A percentile compares a stretch with the other conserved stretches of the same genome.
Conservation (phyloP, 1,140 invertebrate genomes). For the Pemphigus obesinymphae region DNA sequence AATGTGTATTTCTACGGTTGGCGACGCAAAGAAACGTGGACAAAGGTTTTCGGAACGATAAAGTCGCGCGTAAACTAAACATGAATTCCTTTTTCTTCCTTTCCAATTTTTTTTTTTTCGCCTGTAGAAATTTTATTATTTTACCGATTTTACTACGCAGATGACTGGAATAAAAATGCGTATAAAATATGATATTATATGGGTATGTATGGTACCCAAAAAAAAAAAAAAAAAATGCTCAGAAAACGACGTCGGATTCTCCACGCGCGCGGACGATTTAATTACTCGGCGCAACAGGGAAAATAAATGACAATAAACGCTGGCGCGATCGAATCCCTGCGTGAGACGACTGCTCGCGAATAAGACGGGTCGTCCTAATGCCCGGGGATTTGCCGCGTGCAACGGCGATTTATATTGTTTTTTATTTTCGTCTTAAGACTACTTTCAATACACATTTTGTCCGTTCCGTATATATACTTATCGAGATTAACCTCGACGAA, state of each 20-base stretch:
- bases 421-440: neutral
- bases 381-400: constrained; percentile 16
- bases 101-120: neutral
- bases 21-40: too few species aligned
- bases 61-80: too few species aligned
- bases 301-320: constrained; percentile 16
- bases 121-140: neutral
- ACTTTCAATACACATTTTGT: neutral
- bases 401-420: constrained; percentile 26
- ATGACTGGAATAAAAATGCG: neutral
- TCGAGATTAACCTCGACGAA: constrained; percentile 28
- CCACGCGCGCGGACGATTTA: constrained; percentile 11
- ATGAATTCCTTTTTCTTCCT: neutral
- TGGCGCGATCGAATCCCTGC: constrained; percentile 26
- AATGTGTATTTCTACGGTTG: too few species aligned
- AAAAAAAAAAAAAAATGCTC: neutral
- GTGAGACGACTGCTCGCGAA: neutral
- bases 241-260: neutral
- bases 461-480: neutral
- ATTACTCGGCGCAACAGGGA: constrained; percentile 19
- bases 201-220: too few species aligned
- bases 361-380: neutral
- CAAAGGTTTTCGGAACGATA: too few species aligned
- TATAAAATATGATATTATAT: neutral
- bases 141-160: neutral